These are phyloP conservation scores for Patella depressa DNA, from an alignment of 2,888 invertebrate genomes.

Conservation along the genomic window DNA sequence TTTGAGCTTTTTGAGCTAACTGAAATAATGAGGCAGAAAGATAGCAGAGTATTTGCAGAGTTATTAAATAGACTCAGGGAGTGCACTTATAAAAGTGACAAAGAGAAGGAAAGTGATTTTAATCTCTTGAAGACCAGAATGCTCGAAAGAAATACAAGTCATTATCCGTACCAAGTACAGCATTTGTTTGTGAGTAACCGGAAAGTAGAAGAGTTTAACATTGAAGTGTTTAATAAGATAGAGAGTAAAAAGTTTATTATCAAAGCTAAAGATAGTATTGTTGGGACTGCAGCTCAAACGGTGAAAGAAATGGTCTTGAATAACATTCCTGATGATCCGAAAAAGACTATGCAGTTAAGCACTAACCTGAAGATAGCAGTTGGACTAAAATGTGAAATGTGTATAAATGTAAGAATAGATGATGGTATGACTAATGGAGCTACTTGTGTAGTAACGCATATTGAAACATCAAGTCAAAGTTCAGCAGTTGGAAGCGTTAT, in stretches of 20 bases:
- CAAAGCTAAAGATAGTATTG: slow-evolving; percentile 32
- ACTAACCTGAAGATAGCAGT: slow-evolving; percentile 22
- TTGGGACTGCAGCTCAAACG: slow-evolving; percentile 18
- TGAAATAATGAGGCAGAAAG: slow-evolving; percentile 41
- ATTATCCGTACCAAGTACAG: slow-evolving; percentile 28
- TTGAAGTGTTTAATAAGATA: slow-evolving; percentile 6
- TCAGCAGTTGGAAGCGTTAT: slow-evolving; percentile 24
- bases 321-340: slow-evolving; percentile 14
- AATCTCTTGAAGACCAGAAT: slow-evolving; percentile 24
- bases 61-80: slow-evolving; percentile 42
- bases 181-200: slow-evolving; percentile 39
- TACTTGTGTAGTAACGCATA: slow-evolving; percentile 30
- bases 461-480: slow-evolving; percentile 20
- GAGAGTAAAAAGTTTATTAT: slow-evolving; percentile 20
- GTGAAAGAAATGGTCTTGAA: slow-evolving; percentile 25
- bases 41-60: slow-evolving; percentile 40
- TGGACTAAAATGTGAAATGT: slow-evolving; percentile 33
- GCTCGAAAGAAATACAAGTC: slow-evolving; percentile 6
- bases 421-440: slow-evolving; percentile 45
- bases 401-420: slow-evolving; percentile 34
- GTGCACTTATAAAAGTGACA: slow-evolving; percentile 23
- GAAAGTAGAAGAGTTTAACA: slow-evolving; percentile 32
- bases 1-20: slow-evolving; percentile 39
- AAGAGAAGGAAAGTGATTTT: slow-evolving; percentile 28
- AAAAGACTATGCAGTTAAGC: slow-evolving; percentile 27